Evolutionary conservation across 2,113 vertebrate genomes (phyloP).

Genomic region (Anoura caudifer): DNA sequence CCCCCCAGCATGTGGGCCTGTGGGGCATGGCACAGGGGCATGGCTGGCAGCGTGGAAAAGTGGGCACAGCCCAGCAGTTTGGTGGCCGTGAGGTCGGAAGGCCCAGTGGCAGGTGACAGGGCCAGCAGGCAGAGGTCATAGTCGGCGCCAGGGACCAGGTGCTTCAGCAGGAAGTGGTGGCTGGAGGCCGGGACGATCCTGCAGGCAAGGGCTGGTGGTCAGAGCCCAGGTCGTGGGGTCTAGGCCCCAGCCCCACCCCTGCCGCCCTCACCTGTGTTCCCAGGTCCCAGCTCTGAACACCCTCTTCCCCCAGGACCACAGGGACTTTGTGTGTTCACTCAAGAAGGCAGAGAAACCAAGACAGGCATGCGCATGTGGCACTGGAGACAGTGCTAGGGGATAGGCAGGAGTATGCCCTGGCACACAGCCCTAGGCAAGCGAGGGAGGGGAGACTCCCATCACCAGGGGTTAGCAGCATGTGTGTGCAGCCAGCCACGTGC

Average conservation of each 20-base stretch:
- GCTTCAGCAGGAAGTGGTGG: constrained; percentile 88
- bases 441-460: background rate
- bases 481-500: rapidly evolving
- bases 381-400: background rate
- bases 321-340: background rate
- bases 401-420: background rate
- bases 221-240: background rate
- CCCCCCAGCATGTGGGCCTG: constrained; percentile 93
- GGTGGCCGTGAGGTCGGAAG: constrained; percentile 86
- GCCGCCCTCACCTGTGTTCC: rapidly evolving
- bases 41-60: constrained; percentile 90
- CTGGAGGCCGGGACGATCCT: constrained; percentile 90
- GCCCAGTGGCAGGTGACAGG: constrained; percentile 88
- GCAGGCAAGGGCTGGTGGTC: constrained; percentile 10
- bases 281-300: background rate
- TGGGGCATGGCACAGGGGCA: constrained; percentile 89
- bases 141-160: constrained; percentile 89
- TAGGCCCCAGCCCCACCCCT: background rate
- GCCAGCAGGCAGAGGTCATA: constrained; percentile 93
- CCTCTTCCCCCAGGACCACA: background rate
- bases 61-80: constrained; percentile 89
- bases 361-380: background rate
- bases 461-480: background rate
- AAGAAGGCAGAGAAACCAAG: background rate
- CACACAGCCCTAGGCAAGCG: background rate